Evolutionary conservation across 2,113 vertebrate species (phyloP).

Genomic region (Gallinago undulata): DNA sequence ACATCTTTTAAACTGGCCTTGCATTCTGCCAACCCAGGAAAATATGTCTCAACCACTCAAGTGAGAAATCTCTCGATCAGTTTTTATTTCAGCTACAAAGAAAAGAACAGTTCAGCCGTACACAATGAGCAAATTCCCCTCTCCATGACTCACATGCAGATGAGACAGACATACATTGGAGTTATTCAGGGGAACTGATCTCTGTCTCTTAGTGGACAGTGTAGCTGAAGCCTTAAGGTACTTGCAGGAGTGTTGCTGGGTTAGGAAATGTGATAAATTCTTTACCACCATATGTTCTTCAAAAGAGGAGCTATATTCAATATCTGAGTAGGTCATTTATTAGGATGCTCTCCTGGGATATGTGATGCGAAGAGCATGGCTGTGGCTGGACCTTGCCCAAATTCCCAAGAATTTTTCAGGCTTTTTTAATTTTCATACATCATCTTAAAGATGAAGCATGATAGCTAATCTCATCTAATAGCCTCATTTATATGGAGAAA

Average conservation of each 20-base stretch:
- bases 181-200: neutral
- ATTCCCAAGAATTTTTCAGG: neutral
- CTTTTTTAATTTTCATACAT: neutral
- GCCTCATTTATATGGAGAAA: neutral
- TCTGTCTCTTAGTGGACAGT: neutral
- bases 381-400: neutral
- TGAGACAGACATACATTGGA: neutral
- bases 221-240: neutral
- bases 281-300: neutral
- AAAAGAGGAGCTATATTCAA: rapidly evolving
- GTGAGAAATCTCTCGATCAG: neutral
- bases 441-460: neutral
- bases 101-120: neutral
- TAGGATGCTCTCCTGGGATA: neutral
- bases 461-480: neutral
- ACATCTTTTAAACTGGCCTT: neutral
- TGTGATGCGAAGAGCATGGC: neutral
- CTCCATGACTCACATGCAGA: neutral
- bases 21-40: neutral
- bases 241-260: neutral
- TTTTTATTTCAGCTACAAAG: neutral
- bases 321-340: neutral
- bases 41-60: neutral
- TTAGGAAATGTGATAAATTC: neutral
- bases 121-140: neutral